Base-by-base conservation (phyloP, 2,797 vertebrate species). In the Poeciliopsis gracilis region DNA sequence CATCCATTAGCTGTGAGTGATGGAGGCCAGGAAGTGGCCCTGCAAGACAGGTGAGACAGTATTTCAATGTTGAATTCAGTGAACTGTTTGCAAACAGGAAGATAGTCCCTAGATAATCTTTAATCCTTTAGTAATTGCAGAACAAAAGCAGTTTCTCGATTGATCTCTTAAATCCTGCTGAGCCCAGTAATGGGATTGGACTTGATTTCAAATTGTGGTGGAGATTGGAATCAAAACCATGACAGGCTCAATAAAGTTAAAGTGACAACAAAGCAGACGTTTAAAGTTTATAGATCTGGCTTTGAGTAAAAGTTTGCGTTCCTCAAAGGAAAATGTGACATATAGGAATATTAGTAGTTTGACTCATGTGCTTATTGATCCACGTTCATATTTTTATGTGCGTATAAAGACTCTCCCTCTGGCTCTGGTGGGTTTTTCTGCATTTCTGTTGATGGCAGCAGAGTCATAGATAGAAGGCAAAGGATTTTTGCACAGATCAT, bases 1-100 rank as follows among this genome's bases (percentile, higher is more conserved):
- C 96, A 97, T 99, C 98, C 98, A 99, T 99, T 91, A 95, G 95
- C 94, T 94, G 92, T 92, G 89, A 93, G 92, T 93, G 93, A 93
- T 80, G 75, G 85, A 90, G 92, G 93, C 93, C 94, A 87, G 83
- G 80, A 79, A 70, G 13, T 86, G 91, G 91, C 92, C 94, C 95
- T 96, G 87, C 41, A 85, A 84, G 82, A 80, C 51, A 85, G 0
- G 4, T 23, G 63, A 79, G 33, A 72, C 25, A 79, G 11, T 15
- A 53, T 49, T 80, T 82, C 2, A 82, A 78, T 61, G 15, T 11
- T 72, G 12, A 5, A 81, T 82, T 87, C 51, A 80, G 69, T 16
- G 53, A 47, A 53, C 51, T 46, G 23, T 75, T 78, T 69, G 15
- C 28, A 72, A 36, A 67, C 10, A 51, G 57, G 45, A 47, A 38